Evolutionary conservation across 2,797 vertebrate species (phyloP), one percentile per base, ranked within the genome.

Genomic region (Malacoctenus gilli): DNA sequence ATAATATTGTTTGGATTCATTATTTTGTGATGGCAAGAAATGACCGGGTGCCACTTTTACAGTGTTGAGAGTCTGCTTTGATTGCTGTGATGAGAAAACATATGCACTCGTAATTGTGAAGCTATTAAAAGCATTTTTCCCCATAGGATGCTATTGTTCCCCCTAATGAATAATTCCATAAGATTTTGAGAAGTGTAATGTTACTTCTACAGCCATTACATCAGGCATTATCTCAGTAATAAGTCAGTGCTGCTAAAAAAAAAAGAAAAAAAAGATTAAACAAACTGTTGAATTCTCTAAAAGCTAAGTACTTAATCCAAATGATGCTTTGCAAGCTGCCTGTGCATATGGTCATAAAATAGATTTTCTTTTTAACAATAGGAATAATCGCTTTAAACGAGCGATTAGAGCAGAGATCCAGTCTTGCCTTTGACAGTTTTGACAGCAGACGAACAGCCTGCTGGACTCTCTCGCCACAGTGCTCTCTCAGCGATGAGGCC

Each of bases 321-420:
- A 20, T 55, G 51, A 51, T 58, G 32, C 44, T 62, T 36, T 48
- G 10, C n/a, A 38, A 57, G 34, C 54, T 63, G 42, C 18, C 20
- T 51, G 11, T 56, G 53, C 48, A 68, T 20, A 63, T 66, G 22
- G 40, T 0, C 8, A 50, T 12, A 48, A 31, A 59, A 68, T 48
- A n/a, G 38, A 22, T 21, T 64, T 28, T 23, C 8, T 56, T 62
- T 21, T 30, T 54, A 57, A 59, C 35, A 35, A 25, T 14, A 38
- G 4, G 34, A 55, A 40, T 43, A 59, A 48, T 58, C 7, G 36
- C 10, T 48, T 49, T 44, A 21, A 40, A 43, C 49, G 19, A n/a
- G 1, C 59, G 22, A 39, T 55, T 35, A 52, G 8, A 58, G 19
- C 50, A 38, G 36, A 44, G 41, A n/a, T 37, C 14, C 22, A 6